Base-by-base conservation (phyloP, 2,113 vertebrate genomes). In the Arenaria interpres region DNA sequence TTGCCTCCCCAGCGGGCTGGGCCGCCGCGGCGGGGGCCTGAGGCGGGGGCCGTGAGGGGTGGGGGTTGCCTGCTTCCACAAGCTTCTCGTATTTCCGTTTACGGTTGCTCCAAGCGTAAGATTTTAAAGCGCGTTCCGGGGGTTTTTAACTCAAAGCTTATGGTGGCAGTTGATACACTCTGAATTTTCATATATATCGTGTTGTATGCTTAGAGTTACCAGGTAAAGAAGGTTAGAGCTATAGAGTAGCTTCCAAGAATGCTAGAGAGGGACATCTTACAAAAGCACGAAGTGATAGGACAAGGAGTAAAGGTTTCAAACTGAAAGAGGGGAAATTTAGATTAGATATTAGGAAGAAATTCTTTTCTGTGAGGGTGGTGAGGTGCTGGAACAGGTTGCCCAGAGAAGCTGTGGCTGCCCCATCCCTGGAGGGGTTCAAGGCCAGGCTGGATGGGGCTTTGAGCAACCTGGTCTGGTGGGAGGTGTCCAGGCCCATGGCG, bases 101-200 rank as follows among this genome's bases (percentile, higher is more conserved):
- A 1, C 4, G 68, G 11, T 20, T 33, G 20, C 20, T 14, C 15
- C 35, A 14, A 22, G 43, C 25, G 0, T 57, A 35, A 53, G 14
- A 12, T 46, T 41, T 75, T 37, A 60, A 37, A 54, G 39, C 1
- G 7, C 5, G 2, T 8, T 19, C 72, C n/a, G 11, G 23, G 28
- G 20, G 8, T 4, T 37, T 71, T 72, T n/a, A 35, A 27, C 8
- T 33, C n/a, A 9, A 22, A 39, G 11, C 2, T 0, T 6, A 2
- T 5, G 15, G 62, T 28, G 30, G 48, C 11, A 10, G 21, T 15
- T 53, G 21, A 9, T 24, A 1, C 0, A 27, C 33, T 53, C 37
- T 27, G 35, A 22, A 7, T 22, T 28, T 33, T 6, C 24, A 4
- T 22, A 4, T 6, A 11, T 46, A 37, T 4, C 2, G 2, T 9